These are phyloP conservation scores for Oscheius sp. DNA, from an alignment of 2,888 invertebrate species.

Conservation along the genomic window DNA sequence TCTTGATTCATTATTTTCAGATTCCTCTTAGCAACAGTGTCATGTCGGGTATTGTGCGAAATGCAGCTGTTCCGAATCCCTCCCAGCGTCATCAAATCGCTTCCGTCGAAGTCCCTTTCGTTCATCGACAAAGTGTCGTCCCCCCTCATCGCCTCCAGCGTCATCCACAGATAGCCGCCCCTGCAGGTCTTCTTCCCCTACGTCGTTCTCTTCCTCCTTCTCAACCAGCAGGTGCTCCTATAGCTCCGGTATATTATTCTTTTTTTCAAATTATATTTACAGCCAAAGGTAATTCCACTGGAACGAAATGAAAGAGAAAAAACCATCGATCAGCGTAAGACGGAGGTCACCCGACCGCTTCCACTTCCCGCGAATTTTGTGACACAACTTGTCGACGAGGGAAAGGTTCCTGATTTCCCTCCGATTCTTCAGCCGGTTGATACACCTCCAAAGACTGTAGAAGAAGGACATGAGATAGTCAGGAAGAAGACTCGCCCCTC, in stretches of 20 bases:
- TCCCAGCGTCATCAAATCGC: slow-evolving; percentile 18
- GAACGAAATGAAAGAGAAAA: background rate
- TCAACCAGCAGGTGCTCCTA: background rate
- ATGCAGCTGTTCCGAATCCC: background rate
- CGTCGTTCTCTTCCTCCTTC: background rate
- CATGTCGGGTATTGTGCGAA: slow-evolving; percentile 8
- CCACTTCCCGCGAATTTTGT: background rate
- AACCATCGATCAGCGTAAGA: background rate
- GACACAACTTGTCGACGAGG: slow-evolving; percentile 2
- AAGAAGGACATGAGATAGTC: background rate
- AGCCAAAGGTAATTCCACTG: slow-evolving; percentile 21
- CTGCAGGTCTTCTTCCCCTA: too few relatives aligned
- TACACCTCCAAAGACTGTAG: background rate
- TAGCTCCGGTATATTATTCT: background rate
- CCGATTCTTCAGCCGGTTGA: background rate
- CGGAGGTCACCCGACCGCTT: background rate
- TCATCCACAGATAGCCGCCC: background rate
- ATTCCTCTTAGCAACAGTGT: slow-evolving; percentile 14
- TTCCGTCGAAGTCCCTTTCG: background rate
- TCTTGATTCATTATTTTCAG: background rate
- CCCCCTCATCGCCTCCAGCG: slow-evolving; percentile 14
- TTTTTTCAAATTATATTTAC: background rate
- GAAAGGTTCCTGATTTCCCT: background rate
- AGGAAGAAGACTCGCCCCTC: slow-evolving; percentile 10
- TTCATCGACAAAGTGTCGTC: background rate